phyloP scores from a whole-genome alignment of 2,888 invertebrate species.

The Hirtodrosophila duncani region DNA sequence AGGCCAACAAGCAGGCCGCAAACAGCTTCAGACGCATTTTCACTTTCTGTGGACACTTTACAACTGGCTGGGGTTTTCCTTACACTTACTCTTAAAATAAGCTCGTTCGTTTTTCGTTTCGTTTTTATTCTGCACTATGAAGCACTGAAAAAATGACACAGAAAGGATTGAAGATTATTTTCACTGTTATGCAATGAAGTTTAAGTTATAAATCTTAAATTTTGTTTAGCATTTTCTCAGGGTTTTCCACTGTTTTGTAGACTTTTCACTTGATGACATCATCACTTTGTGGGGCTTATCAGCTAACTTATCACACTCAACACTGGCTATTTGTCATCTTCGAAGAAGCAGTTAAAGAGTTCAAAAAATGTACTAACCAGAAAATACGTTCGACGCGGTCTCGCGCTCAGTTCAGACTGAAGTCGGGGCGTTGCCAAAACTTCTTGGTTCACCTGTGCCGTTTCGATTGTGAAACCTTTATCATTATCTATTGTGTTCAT shows the following conservation, averaged over 20 bases:
- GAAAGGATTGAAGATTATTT: slow-evolving; percentile 4
- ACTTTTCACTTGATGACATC: slow-evolving; percentile 67
- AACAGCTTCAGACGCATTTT: slow-evolving; percentile 73
- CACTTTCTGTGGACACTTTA: slow-evolving; percentile 24
- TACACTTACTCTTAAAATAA: slow-evolving; percentile 32
- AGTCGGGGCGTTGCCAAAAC: slow-evolving; percentile 60
- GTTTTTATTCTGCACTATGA: slow-evolving; percentile 24
- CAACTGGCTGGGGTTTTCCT: slow-evolving; percentile 23
- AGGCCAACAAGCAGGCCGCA: slow-evolving; percentile 67
- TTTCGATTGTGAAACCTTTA: slow-evolving; percentile 65
- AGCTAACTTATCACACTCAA: slow-evolving; percentile 42
- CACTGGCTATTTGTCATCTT: slow-evolving; percentile 17
- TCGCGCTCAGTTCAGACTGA: slow-evolving; percentile 70
- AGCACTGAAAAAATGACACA: slow-evolving; percentile 51
- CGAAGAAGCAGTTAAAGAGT: no score
- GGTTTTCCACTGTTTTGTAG: slow-evolving; percentile 5
- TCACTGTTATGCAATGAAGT: slow-evolving; percentile 5
- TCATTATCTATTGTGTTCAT: slow-evolving; percentile 37
- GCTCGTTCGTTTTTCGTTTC: slow-evolving; percentile 23
- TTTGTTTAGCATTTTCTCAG: slow-evolving; percentile 5
- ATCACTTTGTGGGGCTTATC: slow-evolving; percentile 58
- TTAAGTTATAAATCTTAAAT: slow-evolving; percentile 5
- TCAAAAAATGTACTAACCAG: slow-evolving; percentile 46
- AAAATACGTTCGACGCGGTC: slow-evolving; percentile 70
- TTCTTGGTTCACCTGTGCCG: slow-evolving; percentile 43